Evolutionary conservation across 2,797 vertebrate species (phyloP).

Genomic region (Artibeus lituratus): DNA sequence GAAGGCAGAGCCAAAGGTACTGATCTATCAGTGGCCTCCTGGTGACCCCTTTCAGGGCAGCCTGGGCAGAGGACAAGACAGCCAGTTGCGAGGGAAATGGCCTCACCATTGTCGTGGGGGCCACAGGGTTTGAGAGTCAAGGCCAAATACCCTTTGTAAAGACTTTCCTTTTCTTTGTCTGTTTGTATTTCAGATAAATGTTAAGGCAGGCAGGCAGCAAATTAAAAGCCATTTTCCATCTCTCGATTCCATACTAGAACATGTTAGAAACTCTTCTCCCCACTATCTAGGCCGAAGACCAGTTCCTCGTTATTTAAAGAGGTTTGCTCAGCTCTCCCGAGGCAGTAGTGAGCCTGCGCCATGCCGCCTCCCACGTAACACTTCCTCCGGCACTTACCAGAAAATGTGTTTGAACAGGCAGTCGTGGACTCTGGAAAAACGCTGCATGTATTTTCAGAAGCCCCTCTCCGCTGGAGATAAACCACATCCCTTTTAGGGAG

Average conservation of each 20-base stretch:
- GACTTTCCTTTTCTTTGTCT: background rate
- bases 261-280: background rate
- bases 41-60: background rate
- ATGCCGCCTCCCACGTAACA: background rate
- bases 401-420: background rate
- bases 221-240: background rate
- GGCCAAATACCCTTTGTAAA: background rate
- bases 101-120: fast-evolving
- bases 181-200: background rate
- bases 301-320: background rate
- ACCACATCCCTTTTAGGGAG: background rate
- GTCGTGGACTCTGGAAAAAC: background rate
- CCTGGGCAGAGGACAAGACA: background rate
- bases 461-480: background rate
- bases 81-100: background rate
- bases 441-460: background rate
- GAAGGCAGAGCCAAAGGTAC: background rate
- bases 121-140: background rate
- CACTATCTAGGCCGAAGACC: background rate
- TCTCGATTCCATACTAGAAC: background rate
- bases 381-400: background rate
- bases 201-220: background rate
- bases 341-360: background rate
- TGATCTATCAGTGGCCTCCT: background rate
- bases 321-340: background rate